Conservation (phyloP, 2,113 vertebrate genomes). For the Piliocolobus tephrosceles region DNA sequence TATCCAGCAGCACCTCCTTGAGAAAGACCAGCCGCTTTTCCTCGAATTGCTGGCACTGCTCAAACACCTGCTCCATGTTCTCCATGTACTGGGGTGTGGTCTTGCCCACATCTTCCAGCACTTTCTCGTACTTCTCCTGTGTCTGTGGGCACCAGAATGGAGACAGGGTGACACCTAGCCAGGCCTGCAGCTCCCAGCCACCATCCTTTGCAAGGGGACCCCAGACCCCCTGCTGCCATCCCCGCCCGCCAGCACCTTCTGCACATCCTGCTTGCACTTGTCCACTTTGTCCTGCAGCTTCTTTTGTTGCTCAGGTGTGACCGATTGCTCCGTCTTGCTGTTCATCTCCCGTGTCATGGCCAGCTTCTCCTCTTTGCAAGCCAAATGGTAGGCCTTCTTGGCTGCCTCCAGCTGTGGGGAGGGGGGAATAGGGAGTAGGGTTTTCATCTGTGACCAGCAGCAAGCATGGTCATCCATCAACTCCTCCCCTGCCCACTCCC, state of each 20-base stretch:
- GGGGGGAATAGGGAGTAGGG: neutral
- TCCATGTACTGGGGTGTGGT: slow-evolving; percentile 96
- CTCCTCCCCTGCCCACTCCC: neutral
- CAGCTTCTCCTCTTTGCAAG: slow-evolving; percentile 98
- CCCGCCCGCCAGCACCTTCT: slow-evolving; percentile 87
- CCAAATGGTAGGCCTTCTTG: slow-evolving; percentile 97
- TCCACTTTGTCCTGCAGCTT: slow-evolving; percentile 99
- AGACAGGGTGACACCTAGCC: neutral
- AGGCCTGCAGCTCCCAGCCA: neutral
- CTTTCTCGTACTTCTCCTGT: slow-evolving; percentile 98
- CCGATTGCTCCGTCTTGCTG: slow-evolving; percentile 94
- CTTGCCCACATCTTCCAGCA: slow-evolving; percentile 95
- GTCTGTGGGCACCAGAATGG: slow-evolving; percentile 81
- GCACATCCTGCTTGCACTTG: slow-evolving; percentile 95
- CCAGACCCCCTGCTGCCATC: accelerated
- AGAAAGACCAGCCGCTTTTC: slow-evolving; percentile 97
- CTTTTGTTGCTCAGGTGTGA: slow-evolving; percentile 96
- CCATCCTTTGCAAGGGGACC: neutral
- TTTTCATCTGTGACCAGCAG: neutral
- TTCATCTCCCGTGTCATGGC: slow-evolving; percentile 94
- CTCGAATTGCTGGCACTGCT: slow-evolving; percentile 98
- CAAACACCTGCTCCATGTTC: slow-evolving; percentile 98
- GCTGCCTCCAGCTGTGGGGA: slow-evolving; percentile 92
- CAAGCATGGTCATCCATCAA: neutral
- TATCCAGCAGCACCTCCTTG: slow-evolving; percentile 96